Base-by-base conservation (phyloP, 2,888 invertebrate species). In the Tenthredo mesomela region DNA sequence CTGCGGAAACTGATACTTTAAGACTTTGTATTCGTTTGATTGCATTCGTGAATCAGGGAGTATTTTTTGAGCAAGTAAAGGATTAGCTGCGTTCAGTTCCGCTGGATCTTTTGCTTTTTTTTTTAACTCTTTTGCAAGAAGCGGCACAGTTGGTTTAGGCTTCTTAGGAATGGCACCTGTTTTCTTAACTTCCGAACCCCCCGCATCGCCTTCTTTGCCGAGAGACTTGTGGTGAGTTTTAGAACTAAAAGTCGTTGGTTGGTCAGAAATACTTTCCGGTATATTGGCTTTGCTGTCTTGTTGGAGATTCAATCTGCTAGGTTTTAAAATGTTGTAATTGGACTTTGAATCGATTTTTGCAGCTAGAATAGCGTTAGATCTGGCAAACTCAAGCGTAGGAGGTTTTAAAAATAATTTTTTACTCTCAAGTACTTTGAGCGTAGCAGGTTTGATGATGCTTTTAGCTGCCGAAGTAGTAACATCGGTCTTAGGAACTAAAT, bases 361-460 rank as follows among this genome's bases (percentile, higher is more conserved):
- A 18, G 12, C 21, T 21, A 43, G 15, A 33, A n/a, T 10, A 54
- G 54, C 7, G 7, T 33, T 77, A 18, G 77, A 50, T 5, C 5
- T n/a, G n/a, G 18, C 3, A 18, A 50, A 37, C 33, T 7, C 40
- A 1, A 80, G 61, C 6, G 58, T 21, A 6, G 80, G 0, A 12
- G 80, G 61, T 40, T 61, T 50, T 9, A 80, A 5, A 12, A 40
- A 21, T 7, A 0, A 10, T 61, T 58, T 61, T 40, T 21, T 25
- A 15, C 25, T 7, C 15, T 80, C 40, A 61, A 15, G 10, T 61
- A 80, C n/a, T 40, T 21, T 80, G 3, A 80, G 25, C 18, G 50
- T 80, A 15, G 80, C 80, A 21, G 80, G 80, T 40, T 58, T 80
- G 15, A 80, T 18, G 47, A 80, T 80, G 40, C 50, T 4, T 25